These are phyloP conservation scores for Melanogrammus aeglefinus DNA, from an alignment of 2,797 vertebrate genomes.

Conservation along the genomic window DNA sequence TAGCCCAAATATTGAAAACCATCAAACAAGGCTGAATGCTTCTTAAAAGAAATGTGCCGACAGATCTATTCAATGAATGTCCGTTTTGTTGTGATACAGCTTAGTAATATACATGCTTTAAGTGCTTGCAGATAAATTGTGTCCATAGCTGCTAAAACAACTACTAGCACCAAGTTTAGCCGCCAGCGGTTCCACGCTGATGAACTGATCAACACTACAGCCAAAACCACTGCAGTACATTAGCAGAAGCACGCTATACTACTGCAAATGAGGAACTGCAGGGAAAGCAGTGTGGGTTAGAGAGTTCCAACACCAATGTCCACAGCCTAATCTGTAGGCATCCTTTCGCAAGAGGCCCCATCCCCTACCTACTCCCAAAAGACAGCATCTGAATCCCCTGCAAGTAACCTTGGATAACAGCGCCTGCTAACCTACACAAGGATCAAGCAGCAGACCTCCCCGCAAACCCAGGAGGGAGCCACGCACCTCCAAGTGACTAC, in stretches of 20 bases:
- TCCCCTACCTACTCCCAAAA: background rate
- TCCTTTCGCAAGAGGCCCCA: background rate
- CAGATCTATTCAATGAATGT: background rate
- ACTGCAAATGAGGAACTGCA: background rate
- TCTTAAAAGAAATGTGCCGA: background rate
- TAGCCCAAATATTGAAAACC: background rate
- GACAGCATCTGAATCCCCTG: background rate
- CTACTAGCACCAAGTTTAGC: background rate
- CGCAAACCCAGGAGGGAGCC: no score
- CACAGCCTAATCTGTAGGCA: background rate
- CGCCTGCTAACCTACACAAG: background rate
- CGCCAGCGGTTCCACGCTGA: background rate
- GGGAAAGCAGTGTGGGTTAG: background rate
- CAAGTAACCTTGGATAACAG: background rate
- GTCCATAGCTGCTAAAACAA: background rate
- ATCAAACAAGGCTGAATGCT: background rate
- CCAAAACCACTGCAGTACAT: background rate
- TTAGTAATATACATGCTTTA: background rate
- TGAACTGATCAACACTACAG: background rate
- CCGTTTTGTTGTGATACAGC: background rate
- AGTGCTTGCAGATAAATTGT: background rate
- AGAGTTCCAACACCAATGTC: background rate
- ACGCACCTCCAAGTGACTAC: no score
- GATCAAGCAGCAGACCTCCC: no score
- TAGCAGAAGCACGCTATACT: background rate